A percentile compares a stretch with the other conserved stretches of the same genome.
Evolutionary conservation across 1,140 invertebrate species (phyloP).

Genomic region (Brachionus manjavacas): DNA sequence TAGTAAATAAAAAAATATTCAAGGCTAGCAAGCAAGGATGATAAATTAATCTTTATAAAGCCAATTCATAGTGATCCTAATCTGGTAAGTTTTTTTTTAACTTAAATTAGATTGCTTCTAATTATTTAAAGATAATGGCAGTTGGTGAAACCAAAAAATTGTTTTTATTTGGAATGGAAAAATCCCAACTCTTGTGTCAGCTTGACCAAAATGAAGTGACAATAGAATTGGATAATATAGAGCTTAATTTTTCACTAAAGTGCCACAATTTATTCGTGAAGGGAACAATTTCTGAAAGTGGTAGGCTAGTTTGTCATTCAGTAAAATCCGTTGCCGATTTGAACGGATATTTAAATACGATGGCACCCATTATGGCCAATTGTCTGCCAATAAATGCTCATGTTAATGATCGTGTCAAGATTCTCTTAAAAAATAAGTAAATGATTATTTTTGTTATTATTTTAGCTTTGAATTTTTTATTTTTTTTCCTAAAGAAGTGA

Average conservation of each 20-base stretch:
- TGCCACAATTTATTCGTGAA: background rate
- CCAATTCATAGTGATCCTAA: background rate
- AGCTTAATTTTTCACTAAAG: background rate
- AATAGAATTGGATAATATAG: background rate
- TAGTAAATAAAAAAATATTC: background rate
- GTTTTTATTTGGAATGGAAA: slow-evolving; percentile 1
- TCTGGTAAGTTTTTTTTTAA: background rate
- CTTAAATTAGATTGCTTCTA: background rate
- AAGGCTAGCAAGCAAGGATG: background rate
- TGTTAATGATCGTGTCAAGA: background rate
- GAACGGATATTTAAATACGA: background rate
- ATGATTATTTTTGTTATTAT: background rate
- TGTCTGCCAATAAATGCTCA: slow-evolving; percentile 13
- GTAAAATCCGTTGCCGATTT: background rate
- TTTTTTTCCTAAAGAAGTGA: background rate
- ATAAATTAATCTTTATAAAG: background rate
- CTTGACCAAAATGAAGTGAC: background rate
- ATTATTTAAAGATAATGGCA: background rate
- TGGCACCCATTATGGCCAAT: background rate
- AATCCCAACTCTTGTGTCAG: background rate
- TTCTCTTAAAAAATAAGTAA: background rate
- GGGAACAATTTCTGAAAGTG: background rate
- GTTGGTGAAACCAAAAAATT: slow-evolving; percentile 15
- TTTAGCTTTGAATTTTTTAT: background rate
- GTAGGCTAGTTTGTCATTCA: background rate